These are phyloP conservation scores for Spinibarbus caldwelli DNA, from an alignment of 2,797 vertebrate genomes.

Conservation along the genomic window DNA sequence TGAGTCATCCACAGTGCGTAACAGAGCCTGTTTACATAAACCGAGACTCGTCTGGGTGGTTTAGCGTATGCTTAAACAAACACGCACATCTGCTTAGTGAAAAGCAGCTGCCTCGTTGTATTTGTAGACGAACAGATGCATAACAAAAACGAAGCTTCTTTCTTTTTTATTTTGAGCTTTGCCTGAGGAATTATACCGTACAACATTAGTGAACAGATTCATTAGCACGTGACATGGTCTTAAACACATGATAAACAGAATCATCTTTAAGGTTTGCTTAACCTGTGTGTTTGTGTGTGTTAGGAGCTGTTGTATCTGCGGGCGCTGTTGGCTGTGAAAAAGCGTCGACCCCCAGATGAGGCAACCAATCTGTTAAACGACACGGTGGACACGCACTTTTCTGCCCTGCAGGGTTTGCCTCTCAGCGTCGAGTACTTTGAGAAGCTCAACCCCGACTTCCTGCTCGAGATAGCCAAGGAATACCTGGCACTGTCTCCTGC, in stretches of 20 bases:
- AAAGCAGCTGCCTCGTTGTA: not conserved
- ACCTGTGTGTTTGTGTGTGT: slow-evolving; percentile 25
- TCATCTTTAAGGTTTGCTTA: not conserved
- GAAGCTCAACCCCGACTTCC: slow-evolving; percentile 95
- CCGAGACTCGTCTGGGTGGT: not conserved
- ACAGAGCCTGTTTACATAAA: slow-evolving; percentile 20
- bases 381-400: slow-evolving; percentile 92
- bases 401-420: slow-evolving; percentile 86
- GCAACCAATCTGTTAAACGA: slow-evolving; percentile 88
- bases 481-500: slow-evolving; percentile 90
- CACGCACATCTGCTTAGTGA: not conserved
- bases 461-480: slow-evolving; percentile 89
- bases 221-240: not conserved
- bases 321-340: slow-evolving; percentile 88
- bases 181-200: not conserved
- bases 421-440: slow-evolving; percentile 94
- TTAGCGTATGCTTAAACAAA: slow-evolving; percentile 3
- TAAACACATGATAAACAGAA: not conserved
- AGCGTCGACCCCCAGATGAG: slow-evolving; percentile 81
- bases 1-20: slow-evolving; percentile 8
- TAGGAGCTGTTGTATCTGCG: slow-evolving; percentile 90
- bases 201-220: not conserved
- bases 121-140: not conserved
- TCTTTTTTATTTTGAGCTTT: not conserved
- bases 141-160: not conserved